Evolutionary conservation across 1,140 invertebrate species (phyloP).

Genomic region (Drosophila erecta): DNA sequence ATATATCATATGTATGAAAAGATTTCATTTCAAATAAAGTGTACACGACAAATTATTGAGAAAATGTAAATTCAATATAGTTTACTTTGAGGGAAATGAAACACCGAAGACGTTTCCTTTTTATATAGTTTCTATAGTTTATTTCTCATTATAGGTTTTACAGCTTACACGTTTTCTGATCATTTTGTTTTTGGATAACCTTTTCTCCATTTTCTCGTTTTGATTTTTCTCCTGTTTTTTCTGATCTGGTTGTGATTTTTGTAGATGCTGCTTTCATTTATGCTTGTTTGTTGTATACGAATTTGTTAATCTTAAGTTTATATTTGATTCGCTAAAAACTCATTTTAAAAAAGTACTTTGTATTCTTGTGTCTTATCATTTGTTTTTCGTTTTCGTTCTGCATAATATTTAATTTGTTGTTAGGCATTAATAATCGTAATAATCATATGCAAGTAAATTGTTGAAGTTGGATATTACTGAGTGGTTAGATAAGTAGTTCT

Average conservation of each 20-base stretch:
- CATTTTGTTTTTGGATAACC: slow-evolving; percentile 25
- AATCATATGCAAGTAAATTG: slow-evolving; percentile 51
- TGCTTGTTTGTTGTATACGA: slow-evolving; percentile 54
- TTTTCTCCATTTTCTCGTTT: slow-evolving; percentile 15
- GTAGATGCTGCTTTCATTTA: slow-evolving; percentile 18
- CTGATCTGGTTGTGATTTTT: slow-evolving; percentile 18
- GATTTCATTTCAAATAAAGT: neutral
- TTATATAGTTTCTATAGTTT: slow-evolving; percentile 66
- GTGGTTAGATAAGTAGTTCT: slow-evolving; percentile 59
- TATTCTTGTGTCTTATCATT: slow-evolving; percentile 35
- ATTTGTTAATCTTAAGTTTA: slow-evolving; percentile 70
- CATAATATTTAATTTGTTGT: slow-evolving; percentile 41
- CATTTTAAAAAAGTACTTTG: slow-evolving; percentile 71
- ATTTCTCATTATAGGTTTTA: slow-evolving; percentile 70
- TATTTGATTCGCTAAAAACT: slow-evolving; percentile 76
- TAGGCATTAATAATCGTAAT: slow-evolving; percentile 55
- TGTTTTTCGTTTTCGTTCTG: slow-evolving; percentile 48
- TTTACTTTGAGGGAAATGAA: neutral
- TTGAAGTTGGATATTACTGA: slow-evolving; percentile 62
- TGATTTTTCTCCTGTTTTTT: slow-evolving; percentile 35
- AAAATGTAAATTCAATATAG: neutral
- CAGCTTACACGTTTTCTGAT: slow-evolving; percentile 50
- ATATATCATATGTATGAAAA: neutral
- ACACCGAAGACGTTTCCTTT: neutral
- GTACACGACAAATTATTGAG: neutral